These are phyloP conservation scores for Leptoclinus maculatus DNA, from an alignment of 2,797 vertebrate genomes.

Conservation along the genomic window DNA sequence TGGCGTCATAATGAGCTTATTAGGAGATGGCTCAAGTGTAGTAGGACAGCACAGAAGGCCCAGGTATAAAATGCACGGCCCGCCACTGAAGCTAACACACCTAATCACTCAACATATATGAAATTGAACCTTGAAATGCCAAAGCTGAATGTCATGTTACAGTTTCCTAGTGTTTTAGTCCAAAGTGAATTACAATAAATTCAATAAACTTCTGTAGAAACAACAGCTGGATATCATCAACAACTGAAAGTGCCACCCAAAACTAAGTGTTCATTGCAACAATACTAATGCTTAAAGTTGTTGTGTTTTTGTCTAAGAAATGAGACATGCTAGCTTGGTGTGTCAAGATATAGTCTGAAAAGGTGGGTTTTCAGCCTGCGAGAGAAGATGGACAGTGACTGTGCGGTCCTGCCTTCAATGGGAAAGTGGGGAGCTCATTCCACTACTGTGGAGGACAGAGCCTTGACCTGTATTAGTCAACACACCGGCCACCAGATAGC, in stretches of 20 bases:
- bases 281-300: background rate
- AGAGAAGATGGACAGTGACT: background rate
- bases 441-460: background rate
- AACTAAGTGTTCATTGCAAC: background rate
- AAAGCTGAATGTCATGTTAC: background rate
- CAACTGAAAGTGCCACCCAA: background rate
- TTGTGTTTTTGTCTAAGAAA: background rate
- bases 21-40: too few relatives aligned
- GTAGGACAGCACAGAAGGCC: too few relatives aligned
- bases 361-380: background rate
- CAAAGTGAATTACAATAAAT: background rate
- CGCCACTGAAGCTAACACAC: background rate
- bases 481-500: background rate
- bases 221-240: background rate
- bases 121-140: conserved; percentile 2
- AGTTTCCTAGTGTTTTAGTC: background rate
- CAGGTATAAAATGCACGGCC: too few relatives aligned
- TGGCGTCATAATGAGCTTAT: too few relatives aligned
- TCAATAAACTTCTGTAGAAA: background rate
- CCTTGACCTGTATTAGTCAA: background rate
- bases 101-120: background rate
- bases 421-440: background rate
- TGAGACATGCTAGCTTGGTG: too few relatives aligned
- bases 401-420: background rate
- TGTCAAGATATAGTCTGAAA: background rate